Percentiles rank a stretch among this genome's conserved stretches.
phyloP scores from a whole-genome alignment of 2,888 invertebrate species.

The Rambutsinella grinnellia region DNA sequence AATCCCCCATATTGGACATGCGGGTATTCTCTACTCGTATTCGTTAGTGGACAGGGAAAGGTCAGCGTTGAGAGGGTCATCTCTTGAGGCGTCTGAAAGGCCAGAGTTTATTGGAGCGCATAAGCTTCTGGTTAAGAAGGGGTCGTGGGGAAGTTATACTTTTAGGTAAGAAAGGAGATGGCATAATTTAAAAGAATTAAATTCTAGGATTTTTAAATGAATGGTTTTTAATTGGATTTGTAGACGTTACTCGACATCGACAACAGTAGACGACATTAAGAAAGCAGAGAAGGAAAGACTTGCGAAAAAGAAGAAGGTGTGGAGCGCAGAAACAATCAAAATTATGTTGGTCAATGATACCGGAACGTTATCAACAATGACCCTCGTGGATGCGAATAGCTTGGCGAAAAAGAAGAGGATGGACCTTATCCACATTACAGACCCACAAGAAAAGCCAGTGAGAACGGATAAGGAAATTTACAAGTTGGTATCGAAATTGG shows the following conservation, averaged over 20 bases:
- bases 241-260: slow-evolving; percentile 43
- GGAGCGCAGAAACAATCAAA: slow-evolving; percentile 48
- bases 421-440: slow-evolving; percentile 37
- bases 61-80: not conserved
- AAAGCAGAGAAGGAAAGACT: slow-evolving; percentile 36
- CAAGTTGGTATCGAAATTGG: slow-evolving; percentile 41
- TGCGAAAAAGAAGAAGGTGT: slow-evolving; percentile 43
- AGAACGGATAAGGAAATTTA: slow-evolving; percentile 54
- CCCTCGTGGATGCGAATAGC: slow-evolving; percentile 58
- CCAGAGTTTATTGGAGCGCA: slow-evolving; percentile 7
- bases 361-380: slow-evolving; percentile 28
- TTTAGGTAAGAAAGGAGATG: slow-evolving; percentile 6
- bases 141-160: slow-evolving; percentile 6
- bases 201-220: not conserved
- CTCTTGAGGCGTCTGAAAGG: not conserved
- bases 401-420: slow-evolving; percentile 57
- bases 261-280: slow-evolving; percentile 22
- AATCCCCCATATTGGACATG: slow-evolving; percentile 24
- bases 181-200: not conserved
- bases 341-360: slow-evolving; percentile 53
- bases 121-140: not conserved
- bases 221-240: not conserved
- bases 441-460: slow-evolving; percentile 25
- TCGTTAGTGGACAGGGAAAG: slow-evolving; percentile 17
- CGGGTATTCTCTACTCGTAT: slow-evolving; percentile 15